These are phyloP conservation scores for Epistrophe grossulariae DNA, from an alignment of 2,888 invertebrate genomes.

Conservation along the genomic window DNA sequence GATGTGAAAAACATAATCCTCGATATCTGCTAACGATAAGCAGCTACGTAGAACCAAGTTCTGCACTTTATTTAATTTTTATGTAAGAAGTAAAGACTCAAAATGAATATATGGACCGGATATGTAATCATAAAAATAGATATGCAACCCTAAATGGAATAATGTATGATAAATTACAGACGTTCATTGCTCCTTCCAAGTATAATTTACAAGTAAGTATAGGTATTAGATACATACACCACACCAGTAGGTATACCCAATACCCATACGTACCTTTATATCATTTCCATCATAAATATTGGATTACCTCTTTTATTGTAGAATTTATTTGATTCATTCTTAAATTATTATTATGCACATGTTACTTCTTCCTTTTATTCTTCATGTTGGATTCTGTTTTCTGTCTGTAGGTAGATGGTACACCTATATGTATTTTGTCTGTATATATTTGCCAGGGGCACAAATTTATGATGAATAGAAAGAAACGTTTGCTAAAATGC, in stretches of 20 bases:
- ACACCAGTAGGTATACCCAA: too few species aligned
- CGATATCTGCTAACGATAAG: neutral
- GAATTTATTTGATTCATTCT: constrained; percentile 48
- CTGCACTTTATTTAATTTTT: neutral
- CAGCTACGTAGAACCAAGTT: neutral
- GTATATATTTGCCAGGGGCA: neutral
- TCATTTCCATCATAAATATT: constrained; percentile 54
- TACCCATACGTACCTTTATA: constrained; percentile 19
- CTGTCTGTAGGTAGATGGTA: too few species aligned
- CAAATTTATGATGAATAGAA: constrained; percentile 36
- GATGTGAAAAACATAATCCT: too few species aligned
- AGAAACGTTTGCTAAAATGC: neutral
- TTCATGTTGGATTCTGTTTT: neutral
- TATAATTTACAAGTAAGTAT: neutral
- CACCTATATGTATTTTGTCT: too few species aligned
- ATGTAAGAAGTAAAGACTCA: neutral
- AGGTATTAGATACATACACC: too few species aligned
- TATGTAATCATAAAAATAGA: neutral
- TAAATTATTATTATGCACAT: constrained; percentile 29
- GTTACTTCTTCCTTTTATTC: neutral
- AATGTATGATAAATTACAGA: constrained; percentile 9
- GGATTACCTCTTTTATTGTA: constrained; percentile 45
- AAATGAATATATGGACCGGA: constrained; percentile 4
- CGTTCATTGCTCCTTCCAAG: neutral
- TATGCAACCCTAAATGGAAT: constrained; percentile 5